phyloP scores from a whole-genome alignment of 2,113 vertebrate species.

The Salvelinus alpinus region DNA sequence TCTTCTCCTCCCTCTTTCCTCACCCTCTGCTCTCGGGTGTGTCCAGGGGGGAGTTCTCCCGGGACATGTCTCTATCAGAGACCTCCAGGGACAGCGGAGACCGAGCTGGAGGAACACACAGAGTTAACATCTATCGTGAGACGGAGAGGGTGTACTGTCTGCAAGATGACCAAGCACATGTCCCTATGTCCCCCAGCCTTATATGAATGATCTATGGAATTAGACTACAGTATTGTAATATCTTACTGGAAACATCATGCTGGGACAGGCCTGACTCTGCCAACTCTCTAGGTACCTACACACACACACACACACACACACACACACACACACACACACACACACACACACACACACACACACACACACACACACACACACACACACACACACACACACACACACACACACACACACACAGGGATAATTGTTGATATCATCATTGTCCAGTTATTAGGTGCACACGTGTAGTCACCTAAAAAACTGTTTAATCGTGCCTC shows the following conservation, averaged over 20 bases:
- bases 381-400: background rate
- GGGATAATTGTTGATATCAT: background rate
- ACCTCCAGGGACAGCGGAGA: slow-evolving; percentile 16
- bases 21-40: background rate
- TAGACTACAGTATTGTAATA: background rate
- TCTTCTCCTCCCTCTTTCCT: background rate
- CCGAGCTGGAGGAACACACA: slow-evolving; percentile 10
- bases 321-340: slow-evolving; percentile 7
- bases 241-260: background rate
- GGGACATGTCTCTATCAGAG: background rate
- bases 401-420: slow-evolving; percentile 2
- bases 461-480: background rate
- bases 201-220: background rate
- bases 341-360: background rate
- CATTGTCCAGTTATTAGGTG: no score
- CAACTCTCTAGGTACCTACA: background rate
- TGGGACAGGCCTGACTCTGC: background rate
- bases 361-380: slow-evolving; percentile 8
- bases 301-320: background rate
- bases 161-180: no score
- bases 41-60: background rate
- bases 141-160: no score
- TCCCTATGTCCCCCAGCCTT: no score
- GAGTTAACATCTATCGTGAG: background rate
- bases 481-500: background rate